Evolutionary conservation across 2,888 invertebrate genomes (phyloP).

Genomic region (Hoplodrina blanda): DNA sequence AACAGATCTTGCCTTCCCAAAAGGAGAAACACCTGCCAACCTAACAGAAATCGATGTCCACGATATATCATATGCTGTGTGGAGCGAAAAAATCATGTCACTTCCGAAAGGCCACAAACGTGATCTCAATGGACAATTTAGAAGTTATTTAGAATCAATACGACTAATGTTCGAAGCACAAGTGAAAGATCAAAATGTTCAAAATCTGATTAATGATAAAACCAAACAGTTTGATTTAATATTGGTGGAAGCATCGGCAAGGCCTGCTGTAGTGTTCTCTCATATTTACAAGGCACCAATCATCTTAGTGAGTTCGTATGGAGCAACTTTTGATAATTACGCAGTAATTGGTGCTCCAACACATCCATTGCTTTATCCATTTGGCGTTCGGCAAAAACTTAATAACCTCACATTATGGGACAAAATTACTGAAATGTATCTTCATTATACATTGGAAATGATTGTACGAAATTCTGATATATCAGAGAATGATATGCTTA

Average conservation of each 20-base stretch:
- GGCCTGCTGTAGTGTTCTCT: conserved; percentile 51
- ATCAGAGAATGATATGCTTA: conserved; percentile 42
- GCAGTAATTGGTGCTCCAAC: conserved; percentile 62
- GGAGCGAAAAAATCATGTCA: conserved; percentile 39
- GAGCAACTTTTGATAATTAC: conserved; percentile 52
- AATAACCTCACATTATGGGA: conserved; percentile 28
- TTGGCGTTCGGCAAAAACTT: conserved; percentile 27
- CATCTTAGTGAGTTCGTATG: conserved; percentile 69
- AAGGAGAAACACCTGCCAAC: conserved; percentile 69
- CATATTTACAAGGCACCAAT: conserved; percentile 65
- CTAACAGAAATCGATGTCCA: conserved; percentile 79
- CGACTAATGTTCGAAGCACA: not conserved
- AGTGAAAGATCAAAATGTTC: conserved; percentile 47
- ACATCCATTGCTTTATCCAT: conserved; percentile 19
- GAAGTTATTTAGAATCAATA: conserved; percentile 1
- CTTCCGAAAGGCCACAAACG: conserved; percentile 33
- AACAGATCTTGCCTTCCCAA: conserved; percentile 73
- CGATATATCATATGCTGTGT: conserved; percentile 67
- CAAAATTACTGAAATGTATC: conserved; percentile 22
- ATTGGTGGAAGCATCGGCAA: conserved; percentile 57
- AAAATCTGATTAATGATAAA: conserved; percentile 54
- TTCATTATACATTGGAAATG: conserved; percentile 12
- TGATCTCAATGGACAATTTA: conserved; percentile 35
- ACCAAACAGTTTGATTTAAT: conserved; percentile 59
- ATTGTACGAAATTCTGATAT: conserved; percentile 14